Conservation (phyloP, 2,888 invertebrate genomes). For the Caenorhabditis imperialis region DNA sequence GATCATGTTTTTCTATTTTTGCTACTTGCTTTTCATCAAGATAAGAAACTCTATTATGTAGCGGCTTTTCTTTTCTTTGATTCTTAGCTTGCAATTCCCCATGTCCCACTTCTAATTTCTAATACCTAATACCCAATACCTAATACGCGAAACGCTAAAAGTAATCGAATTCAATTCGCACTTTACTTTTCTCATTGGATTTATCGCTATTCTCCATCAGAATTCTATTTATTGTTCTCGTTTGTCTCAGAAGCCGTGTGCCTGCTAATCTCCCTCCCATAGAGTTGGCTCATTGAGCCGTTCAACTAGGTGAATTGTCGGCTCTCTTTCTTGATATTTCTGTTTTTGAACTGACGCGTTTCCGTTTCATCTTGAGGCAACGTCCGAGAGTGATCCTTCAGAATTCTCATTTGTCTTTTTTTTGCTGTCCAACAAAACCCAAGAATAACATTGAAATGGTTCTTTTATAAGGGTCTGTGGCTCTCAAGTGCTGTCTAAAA, state of each 20-base stretch:
- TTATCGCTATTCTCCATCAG: constrained; percentile 50
- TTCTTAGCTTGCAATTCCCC: too few relatives aligned
- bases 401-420: constrained; percentile 37
- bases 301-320: background rate
- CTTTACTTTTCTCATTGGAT: constrained; percentile 34
- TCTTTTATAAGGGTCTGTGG: background rate
- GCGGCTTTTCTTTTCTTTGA: constrained; percentile 4
- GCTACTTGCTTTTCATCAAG: constrained; percentile 3
- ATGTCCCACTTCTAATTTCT: too few relatives aligned
- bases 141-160: too few relatives aligned
- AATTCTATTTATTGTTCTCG: constrained; percentile 39
- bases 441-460: background rate
- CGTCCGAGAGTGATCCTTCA: constrained; percentile 36
- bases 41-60: constrained; percentile 27
- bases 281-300: constrained; percentile 40
- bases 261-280: constrained; percentile 45
- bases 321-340: background rate
- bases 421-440: constrained; percentile 8
- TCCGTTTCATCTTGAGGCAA: constrained; percentile 10
- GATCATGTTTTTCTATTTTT: constrained; percentile 7
- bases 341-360: constrained; percentile 5
- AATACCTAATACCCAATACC: constrained; percentile 19
- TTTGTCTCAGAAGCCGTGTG: constrained; percentile 32
- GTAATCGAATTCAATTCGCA: constrained; percentile 50
- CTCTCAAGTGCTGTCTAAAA: constrained; percentile 21